Base-by-base conservation (phyloP, 1,140 invertebrate genomes). In the Scaptomyza graminum region DNA sequence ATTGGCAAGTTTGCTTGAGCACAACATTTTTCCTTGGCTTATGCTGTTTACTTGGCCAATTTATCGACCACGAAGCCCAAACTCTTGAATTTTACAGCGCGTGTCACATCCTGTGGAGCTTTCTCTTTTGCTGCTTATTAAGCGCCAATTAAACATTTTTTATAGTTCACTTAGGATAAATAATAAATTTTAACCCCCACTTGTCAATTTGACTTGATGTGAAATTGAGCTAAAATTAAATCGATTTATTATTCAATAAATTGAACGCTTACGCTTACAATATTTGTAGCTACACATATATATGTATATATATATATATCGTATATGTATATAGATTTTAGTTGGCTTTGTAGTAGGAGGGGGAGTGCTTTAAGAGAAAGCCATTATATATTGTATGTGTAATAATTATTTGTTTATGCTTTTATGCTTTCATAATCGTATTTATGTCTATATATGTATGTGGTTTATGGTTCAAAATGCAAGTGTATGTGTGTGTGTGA, bases 171-270 rank as follows among this genome's bases (percentile, higher is more conserved):
- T 50, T 12, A 0, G n/a, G 25, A 61, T 68, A 13, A 61, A 31
- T 11, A 52, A 22, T 22, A 25, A 34, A 9, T 2, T 6, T 28
- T 22, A 22, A 1, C 28, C 9, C 18, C 3, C 43, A 50, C 34
- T 16, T 31, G 8, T 13, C 52, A 28, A 18, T 18, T 9, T 5
- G 11, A 16, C 11, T 18, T 12, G 25, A 37, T 71, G 63, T 49
- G 59, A 56, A 68, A 7, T 80, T 80, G 74, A 70, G 81, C 82
- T 87, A 82, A 87, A 87, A 82, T 87, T 87, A 87, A 87, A 88
- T 87, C 78, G 83, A 87, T 87, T 87, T 87, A 87, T 87, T 87
- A 88, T 82, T 87, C 82, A 88, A 88, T 87, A 82, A 87, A 84
- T 80, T 85, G 80, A 84, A 87, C 83, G 70, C 75, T 87, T 85